phyloP scores from a whole-genome alignment of 2,797 vertebrate genomes.

The Pachyuromys duprasi region DNA sequence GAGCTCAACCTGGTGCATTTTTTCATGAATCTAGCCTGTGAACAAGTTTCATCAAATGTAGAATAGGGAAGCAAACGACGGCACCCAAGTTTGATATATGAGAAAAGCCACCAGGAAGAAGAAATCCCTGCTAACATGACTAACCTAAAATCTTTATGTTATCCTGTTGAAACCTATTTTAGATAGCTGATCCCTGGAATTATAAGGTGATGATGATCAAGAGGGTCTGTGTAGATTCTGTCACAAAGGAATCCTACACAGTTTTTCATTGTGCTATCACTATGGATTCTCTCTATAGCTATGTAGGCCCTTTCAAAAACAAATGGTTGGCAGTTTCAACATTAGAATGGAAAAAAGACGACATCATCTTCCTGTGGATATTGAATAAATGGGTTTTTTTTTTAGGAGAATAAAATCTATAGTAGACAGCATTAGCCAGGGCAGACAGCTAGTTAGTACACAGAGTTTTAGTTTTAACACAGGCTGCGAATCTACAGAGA shows the following conservation, averaged over 20 bases:
- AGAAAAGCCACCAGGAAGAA: background rate
- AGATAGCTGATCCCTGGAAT: background rate
- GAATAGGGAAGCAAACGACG: background rate
- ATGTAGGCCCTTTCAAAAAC: background rate
- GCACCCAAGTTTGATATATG: background rate
- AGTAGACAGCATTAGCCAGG: background rate
- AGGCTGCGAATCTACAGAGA: background rate
- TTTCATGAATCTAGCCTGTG: background rate
- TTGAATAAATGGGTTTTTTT: background rate
- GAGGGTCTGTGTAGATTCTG: background rate
- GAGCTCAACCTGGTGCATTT: background rate
- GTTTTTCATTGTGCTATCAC: background rate
- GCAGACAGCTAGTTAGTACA: background rate
- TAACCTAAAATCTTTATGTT: background rate
- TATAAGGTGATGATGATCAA: background rate
- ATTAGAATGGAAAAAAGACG: background rate
- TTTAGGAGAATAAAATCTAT: background rate
- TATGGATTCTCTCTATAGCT: background rate
- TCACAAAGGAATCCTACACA: background rate
- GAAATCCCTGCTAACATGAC: background rate
- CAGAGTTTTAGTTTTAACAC: no score
- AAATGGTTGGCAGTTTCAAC: background rate
- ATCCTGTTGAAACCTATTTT: background rate
- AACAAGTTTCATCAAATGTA: background rate
- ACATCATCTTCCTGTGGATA: background rate